Percentiles rank a stretch among this genome's conserved stretches.
phyloP scores from a whole-genome alignment of 2,797 vertebrate species.

The Sparidentex hasta region DNA sequence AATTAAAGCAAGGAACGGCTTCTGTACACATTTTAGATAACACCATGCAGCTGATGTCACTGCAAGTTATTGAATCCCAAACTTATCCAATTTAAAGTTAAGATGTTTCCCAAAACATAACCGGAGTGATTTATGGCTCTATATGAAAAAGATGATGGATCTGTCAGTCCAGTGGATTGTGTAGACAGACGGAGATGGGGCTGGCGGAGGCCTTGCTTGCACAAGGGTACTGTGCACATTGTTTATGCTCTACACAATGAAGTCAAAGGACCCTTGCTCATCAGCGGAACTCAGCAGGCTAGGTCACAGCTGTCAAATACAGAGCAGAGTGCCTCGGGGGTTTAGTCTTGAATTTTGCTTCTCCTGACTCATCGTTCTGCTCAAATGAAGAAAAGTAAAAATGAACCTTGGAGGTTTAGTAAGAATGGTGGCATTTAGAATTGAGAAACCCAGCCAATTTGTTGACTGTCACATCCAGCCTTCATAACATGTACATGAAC shows the following conservation, averaged over 20 bases:
- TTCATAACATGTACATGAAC: background rate
- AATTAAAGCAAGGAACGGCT: background rate
- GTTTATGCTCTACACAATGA: conserved; percentile 64
- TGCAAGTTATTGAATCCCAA: conserved; percentile 49
- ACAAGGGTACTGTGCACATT: conserved; percentile 29
- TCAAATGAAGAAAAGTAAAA: conserved; percentile 44
- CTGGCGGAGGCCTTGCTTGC: conserved; percentile 30
- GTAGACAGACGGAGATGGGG: conserved; percentile 43
- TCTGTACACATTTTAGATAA: conserved; percentile 9
- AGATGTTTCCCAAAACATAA: conserved; percentile 47
- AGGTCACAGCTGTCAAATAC: conserved; percentile 64
- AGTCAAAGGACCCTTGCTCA: conserved; percentile 58
- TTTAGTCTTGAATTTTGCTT: conserved; percentile 40
- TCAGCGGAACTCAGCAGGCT: conserved; percentile 55
- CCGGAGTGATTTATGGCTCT: conserved; percentile 65
- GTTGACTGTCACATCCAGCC: background rate
- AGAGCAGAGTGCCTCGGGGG: conserved; percentile 21
- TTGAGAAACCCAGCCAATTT: background rate
- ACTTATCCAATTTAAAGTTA: conserved; percentile 56
- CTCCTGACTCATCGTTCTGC: conserved; percentile 48
- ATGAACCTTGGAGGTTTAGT: conserved; percentile 19
- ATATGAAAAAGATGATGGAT: conserved; percentile 52
- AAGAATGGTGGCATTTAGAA: conserved; percentile 29
- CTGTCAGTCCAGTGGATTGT: conserved; percentile 43
- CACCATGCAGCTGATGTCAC: background rate